Base-by-base conservation (phyloP, 37 sponge, comb jelly and placozoan species). In the Cladorhizidae sp. region DNA sequence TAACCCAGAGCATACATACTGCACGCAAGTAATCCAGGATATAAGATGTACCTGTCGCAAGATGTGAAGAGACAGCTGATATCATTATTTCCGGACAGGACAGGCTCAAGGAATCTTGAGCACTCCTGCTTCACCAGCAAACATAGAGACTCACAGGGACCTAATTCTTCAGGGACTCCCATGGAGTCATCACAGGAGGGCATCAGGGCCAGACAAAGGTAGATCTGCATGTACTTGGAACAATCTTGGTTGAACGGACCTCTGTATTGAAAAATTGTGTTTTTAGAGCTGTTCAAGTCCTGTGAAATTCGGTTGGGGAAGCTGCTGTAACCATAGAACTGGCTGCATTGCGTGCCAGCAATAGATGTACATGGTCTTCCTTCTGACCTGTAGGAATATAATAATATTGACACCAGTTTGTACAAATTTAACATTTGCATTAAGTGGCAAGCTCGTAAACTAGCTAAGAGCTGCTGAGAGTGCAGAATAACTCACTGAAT, bases 131-230 rank as follows among this genome's bases (percentile, higher is more conserved):
- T 31, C 9, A 75, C 74, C 37, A 0, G n/a, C 49, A 52, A n/a
- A 35, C 84, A 83, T 21, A 83, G 40, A 23, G 63, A 61, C 8
- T 52, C 5, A 36, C 84, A 83, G 0, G 84, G 84, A 0, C 43
- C 54, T 29, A 25, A 33, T 38, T 36, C 31, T 31, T 0, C 43
- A 0, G 29, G 80, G 6, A 3, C 49, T 23, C 23, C 28, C 14
- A 7, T 11, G 26, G 64, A 0, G 6, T 64, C 55, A 1, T 31
- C 38, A 67, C 85, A 85, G 2, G 20, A 36, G 3, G 85, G 85
- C 20, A 71, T 31, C 23, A 85, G 32, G 50, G 85, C 37, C 50
- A 77, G 71, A 77, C 85, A 85, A 15, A 85, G 17, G 35, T 59
- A 70, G 23, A 85, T 29, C 7, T 54, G 12, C 3, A 55, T 31